Evolutionary conservation across 1,140 invertebrate genomes (phyloP), one percentile per base, ranked within the genome.

Genomic region (Cydia strobilella): DNA sequence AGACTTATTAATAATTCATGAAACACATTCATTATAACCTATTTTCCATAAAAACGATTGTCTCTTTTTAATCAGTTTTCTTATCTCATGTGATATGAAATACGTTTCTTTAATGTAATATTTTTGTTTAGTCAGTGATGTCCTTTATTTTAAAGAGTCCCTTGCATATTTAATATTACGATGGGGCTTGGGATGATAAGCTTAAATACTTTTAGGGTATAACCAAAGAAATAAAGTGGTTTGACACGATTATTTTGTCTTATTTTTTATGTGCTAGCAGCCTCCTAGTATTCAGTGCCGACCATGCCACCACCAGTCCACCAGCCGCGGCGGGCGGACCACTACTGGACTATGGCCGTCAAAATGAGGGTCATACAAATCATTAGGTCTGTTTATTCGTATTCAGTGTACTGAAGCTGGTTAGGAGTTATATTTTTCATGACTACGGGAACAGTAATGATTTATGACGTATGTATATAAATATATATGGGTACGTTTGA

Each of bases 181-280:
- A 12, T 69, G 39, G n/a, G 31, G 65, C 31, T 69, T 69, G 27
- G 31, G n/a, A 31, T 69, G 25, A 59, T 69, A 69, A 69, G 65
- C 65, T 39, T 31, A 18, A 66, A 76, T 59, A 27, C 59, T 77
- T 72, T 82, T 83, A 82, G 80, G 75, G 80, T 84, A 80, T 79
- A 76, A 82, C 82, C 83, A 85, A 86, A 85, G 83, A 85, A 84
- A 84, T 85, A 84, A 85, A 85, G 79, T 83, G 78, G 74, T 84
- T 85, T 86, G 80, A 81, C 79, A 83, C 79, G 74, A 79, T 73
- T 31, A 66, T 63, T 23, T 73, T 69, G 63, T 66, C 42, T 69
- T 20, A 35, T 69, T 35, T 42, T 10, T 0, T 20, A 59, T 15
- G 15, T 45, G 10, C 13, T 45, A 51, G 15, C 45, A 51, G 13